phyloP scores from a whole-genome alignment of 2,113 vertebrate genomes.

The Chionis minor region DNA sequence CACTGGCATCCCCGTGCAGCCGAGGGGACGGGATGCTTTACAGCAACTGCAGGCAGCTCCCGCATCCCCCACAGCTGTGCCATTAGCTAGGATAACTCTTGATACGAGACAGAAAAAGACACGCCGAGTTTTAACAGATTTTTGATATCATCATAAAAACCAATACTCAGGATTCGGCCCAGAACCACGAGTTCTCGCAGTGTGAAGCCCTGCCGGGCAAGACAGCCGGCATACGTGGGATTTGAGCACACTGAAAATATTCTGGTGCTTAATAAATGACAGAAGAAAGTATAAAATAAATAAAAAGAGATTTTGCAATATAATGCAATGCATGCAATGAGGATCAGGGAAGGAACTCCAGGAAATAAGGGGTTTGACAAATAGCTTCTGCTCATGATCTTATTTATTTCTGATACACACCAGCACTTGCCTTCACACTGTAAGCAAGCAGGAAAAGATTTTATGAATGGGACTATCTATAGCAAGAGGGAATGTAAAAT shows the following conservation, averaged over 20 bases:
- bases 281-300: constrained; percentile 40
- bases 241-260: constrained; percentile 52
- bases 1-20: neutral
- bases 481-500: constrained; percentile 51
- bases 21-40: neutral
- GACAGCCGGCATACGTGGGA: neutral
- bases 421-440: constrained; percentile 60
- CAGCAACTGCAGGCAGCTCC: neutral
- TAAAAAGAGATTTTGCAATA: constrained; percentile 49
- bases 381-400: constrained; percentile 40
- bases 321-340: constrained; percentile 59
- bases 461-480: constrained; percentile 60
- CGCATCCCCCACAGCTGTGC: neutral
- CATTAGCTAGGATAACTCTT: neutral
- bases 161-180: neutral
- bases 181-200: neutral
- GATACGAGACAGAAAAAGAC: neutral
- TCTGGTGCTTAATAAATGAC: constrained; percentile 68
- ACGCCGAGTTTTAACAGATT: neutral
- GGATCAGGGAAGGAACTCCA: constrained; percentile 67
- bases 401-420: constrained; percentile 68
- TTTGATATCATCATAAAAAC: constrained; percentile 2
- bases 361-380: constrained; percentile 64
- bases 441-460: constrained; percentile 38
- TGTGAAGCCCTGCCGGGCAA: constrained; percentile 16